These are phyloP conservation scores for Trinorchestia longiramus DNA, from an alignment of 1,140 invertebrate species.

Conservation along the genomic window DNA sequence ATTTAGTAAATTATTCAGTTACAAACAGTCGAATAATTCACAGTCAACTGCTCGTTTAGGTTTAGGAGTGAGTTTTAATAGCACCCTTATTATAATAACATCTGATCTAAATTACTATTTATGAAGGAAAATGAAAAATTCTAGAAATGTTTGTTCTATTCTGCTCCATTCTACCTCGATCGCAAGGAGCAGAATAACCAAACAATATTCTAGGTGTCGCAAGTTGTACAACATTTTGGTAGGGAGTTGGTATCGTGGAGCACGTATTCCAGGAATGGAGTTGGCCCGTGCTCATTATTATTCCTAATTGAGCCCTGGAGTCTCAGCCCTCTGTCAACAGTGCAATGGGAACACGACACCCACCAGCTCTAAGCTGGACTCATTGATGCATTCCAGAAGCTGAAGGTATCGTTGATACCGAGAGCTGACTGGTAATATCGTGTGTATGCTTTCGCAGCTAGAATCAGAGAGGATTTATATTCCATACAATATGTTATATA, in stretches of 20 bases:
- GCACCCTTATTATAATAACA: neutral
- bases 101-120: neutral
- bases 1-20: too few species aligned
- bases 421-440: neutral
- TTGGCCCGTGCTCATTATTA: neutral
- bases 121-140: neutral
- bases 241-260: neutral
- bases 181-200: neutral
- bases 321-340: neutral
- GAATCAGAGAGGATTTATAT: too few species aligned
- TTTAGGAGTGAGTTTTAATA: neutral
- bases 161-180: neutral
- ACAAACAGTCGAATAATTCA: too few species aligned
- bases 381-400: neutral
- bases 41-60: neutral
- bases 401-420: neutral
- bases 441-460: neutral
- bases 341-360: neutral
- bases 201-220: too few species aligned
- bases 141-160: neutral
- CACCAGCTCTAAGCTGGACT: neutral
- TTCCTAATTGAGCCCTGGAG: neutral
- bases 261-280: neutral
- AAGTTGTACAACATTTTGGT: neutral
- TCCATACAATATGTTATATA: too few species aligned